These are phyloP conservation scores for Bombus confusus DNA, from an alignment of 1,140 invertebrate species.

Conservation along the genomic window DNA sequence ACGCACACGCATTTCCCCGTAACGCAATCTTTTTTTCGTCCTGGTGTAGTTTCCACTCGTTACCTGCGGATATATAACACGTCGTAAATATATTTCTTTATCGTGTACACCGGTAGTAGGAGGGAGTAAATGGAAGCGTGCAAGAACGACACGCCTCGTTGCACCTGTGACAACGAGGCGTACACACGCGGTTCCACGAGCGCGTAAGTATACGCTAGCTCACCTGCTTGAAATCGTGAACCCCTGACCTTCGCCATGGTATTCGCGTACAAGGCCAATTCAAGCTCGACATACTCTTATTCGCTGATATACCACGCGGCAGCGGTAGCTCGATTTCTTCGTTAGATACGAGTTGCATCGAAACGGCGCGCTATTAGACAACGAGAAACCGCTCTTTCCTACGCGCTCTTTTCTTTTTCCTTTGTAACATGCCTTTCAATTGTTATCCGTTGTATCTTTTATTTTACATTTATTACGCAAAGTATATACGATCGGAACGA, in stretches of 20 bases:
- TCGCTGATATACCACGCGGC: constrained; percentile 14
- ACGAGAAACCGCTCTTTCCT: neutral
- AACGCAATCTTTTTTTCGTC: neutral
- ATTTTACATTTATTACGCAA: neutral
- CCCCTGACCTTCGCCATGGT: constrained; percentile 71
- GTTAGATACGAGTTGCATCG: neutral
- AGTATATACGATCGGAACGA: no score
- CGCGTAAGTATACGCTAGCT: constrained; percentile 37
- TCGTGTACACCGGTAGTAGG: neutral
- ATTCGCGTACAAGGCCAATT: constrained; percentile 67
- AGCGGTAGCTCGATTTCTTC: constrained; percentile 7
- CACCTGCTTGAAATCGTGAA: constrained; percentile 68
- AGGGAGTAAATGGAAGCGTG: constrained; percentile 24
- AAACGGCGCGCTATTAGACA: neutral
- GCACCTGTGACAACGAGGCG: constrained; percentile 68
- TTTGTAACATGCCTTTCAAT: neutral
- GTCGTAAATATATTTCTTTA: constrained; percentile 6
- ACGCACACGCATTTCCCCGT: neutral
- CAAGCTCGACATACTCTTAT: constrained; percentile 59
- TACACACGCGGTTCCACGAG: constrained; percentile 54
- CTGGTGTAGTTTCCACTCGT: neutral
- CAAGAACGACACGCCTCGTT: constrained; percentile 55
- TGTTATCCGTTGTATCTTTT: neutral
- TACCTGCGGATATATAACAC: neutral
- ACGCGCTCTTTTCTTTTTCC: no score